phyloP scores from a whole-genome alignment of 2,113 vertebrate species.

The Phalacrocorax aristotelis region DNA sequence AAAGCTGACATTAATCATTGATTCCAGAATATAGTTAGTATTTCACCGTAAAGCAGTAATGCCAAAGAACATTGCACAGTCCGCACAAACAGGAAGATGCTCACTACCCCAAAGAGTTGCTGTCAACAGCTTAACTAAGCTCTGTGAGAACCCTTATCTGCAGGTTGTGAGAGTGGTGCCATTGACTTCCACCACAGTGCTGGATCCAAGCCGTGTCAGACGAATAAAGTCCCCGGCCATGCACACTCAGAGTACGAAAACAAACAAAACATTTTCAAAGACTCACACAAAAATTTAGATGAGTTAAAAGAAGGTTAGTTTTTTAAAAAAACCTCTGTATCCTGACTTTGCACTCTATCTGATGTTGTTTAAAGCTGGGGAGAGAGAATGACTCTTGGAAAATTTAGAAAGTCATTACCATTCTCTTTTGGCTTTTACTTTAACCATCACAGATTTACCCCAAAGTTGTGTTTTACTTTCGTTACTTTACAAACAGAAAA shows the following conservation, averaged over 20 bases:
- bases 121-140: not conserved
- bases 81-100: not conserved
- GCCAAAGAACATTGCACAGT: not conserved
- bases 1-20: conserved; percentile 14
- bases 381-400: not conserved
- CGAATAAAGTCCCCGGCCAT: not conserved
- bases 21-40: not conserved
- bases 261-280: conserved; percentile 39
- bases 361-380: not conserved
- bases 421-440: not conserved
- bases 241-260: not conserved
- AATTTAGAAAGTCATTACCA: not conserved
- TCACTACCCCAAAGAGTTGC: not conserved
- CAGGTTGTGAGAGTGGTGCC: not conserved
- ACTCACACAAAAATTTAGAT: not conserved
- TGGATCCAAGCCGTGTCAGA: not conserved
- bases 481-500: not conserved
- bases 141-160: not conserved
- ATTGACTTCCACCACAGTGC: not conserved
- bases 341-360: not conserved
- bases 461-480: not conserved
- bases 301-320: not conserved
- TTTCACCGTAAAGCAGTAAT: not conserved
- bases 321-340: not conserved
- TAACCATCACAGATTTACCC: not conserved